Evolutionary conservation across 2,888 invertebrate genomes (phyloP).

Genomic region (Oxyscelio sp.): DNA sequence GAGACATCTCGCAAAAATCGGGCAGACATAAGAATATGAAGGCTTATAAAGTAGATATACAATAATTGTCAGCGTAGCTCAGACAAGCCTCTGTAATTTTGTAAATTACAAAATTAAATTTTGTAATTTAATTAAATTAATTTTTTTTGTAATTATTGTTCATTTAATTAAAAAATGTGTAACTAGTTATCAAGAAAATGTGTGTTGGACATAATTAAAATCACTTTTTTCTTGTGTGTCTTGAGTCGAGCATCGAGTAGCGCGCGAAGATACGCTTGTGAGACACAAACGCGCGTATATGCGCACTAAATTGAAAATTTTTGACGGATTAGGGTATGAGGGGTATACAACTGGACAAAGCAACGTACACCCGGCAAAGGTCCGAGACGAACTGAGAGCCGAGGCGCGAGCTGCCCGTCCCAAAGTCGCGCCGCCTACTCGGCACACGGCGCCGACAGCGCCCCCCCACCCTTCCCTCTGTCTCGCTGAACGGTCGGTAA

Average conservation of each 20-base stretch:
- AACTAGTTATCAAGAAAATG: no score
- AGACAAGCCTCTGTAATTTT: no score
- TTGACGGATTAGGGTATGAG: background rate
- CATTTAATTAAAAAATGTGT: no score
- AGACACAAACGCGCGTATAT: background rate
- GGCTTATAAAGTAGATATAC: no score
- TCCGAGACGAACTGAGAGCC: constrained; percentile 66
- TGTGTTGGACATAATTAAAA: no score
- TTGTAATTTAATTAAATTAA: no score
- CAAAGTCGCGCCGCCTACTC: constrained; percentile 7
- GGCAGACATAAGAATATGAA: no score
- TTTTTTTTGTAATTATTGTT: no score
- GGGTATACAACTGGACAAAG: background rate
- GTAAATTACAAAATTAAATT: no score
- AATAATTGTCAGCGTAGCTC: no score
- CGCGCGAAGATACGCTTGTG: background rate
- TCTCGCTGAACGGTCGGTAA: constrained; percentile 43
- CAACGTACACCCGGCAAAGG: constrained; percentile 51
- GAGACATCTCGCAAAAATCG: no score
- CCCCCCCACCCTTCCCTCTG: no score
- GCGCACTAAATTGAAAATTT: constrained; percentile 10
- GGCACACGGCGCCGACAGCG: constrained; percentile 8
- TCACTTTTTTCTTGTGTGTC: background rate
- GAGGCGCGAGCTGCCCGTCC: constrained; percentile 4
- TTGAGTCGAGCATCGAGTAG: background rate